These are phyloP conservation scores for Scelioninae gen. 2 DNA, from an alignment of 2,888 invertebrate species.

Conservation along the genomic window DNA sequence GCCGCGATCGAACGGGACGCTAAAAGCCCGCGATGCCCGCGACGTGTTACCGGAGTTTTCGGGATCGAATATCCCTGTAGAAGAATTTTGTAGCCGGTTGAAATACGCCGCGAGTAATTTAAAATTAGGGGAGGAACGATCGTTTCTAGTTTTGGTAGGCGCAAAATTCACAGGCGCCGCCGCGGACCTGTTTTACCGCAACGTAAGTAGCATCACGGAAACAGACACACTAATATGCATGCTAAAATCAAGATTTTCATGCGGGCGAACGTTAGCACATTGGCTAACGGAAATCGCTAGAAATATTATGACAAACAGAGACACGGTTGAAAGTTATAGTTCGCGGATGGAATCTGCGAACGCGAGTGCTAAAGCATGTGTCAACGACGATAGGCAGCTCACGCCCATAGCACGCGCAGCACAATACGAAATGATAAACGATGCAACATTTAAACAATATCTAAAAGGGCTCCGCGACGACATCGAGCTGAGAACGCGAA, in stretches of 20 bases:
- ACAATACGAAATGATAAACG: neutral
- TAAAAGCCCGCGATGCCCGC: constrained; percentile 4
- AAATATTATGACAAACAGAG: constrained; percentile 1
- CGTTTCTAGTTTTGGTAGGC: neutral
- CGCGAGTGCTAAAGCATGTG: constrained; percentile 1
- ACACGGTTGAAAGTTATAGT: constrained; percentile 1
- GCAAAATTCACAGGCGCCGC: neutral
- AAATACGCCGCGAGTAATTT: neutral
- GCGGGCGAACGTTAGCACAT: constrained; percentile 1
- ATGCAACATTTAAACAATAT: neutral
- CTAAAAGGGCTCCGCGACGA: constrained; percentile 3
- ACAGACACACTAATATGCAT: constrained; percentile 1
- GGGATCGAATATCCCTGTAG: constrained; percentile 1
- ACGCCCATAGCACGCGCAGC: constrained; percentile 1
- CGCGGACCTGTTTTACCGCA: neutral
- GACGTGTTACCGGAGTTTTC: neutral
- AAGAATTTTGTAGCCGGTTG: neutral
- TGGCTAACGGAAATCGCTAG: constrained; percentile 1
- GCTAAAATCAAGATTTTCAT: constrained; percentile 1
- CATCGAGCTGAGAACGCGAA: neutral
- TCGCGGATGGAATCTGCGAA: neutral
- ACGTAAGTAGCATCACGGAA: neutral
- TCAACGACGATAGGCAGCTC: constrained; percentile 1
- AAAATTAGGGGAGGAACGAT: neutral
- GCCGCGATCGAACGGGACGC: neutral